Percentiles rank a stretch among this genome's conserved stretches.
These are phyloP conservation scores for Mola mola DNA, from an alignment of 2,113 vertebrate genomes.

Conservation along the genomic window DNA sequence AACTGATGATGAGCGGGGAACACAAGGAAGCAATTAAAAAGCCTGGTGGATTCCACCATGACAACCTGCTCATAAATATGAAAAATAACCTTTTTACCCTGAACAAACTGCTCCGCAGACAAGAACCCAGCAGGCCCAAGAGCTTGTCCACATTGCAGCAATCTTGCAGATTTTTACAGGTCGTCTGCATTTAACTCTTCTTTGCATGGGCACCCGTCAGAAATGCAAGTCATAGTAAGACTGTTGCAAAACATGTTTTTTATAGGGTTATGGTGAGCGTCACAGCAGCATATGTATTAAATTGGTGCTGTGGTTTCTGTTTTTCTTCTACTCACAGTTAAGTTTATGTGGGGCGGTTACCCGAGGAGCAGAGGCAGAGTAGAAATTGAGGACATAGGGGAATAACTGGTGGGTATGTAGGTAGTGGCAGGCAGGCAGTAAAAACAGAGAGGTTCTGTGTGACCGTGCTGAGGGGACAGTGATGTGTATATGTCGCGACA, in stretches of 20 bases:
- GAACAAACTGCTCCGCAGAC: constrained; percentile 31
- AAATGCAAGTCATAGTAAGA: constrained; percentile 41
- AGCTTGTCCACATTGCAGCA: background rate
- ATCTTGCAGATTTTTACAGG: constrained; percentile 31
- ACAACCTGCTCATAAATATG: constrained; percentile 60
- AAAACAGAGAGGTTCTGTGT: constrained; percentile 15
- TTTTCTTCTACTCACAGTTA: too few species aligned
- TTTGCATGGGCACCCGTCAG: constrained; percentile 31
- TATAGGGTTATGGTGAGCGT: too few species aligned
- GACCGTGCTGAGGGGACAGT: constrained; percentile 46
- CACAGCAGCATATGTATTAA: too few species aligned
- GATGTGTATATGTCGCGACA: constrained; percentile 76
- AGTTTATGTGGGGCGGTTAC: too few species aligned
- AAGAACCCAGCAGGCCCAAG: constrained; percentile 33
- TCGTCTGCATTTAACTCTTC: constrained; percentile 37
- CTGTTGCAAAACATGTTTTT: constrained; percentile 37
- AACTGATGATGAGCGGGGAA: constrained; percentile 49
- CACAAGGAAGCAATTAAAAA: constrained; percentile 54
- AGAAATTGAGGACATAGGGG: constrained; percentile 47
- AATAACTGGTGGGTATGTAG: constrained; percentile 46
- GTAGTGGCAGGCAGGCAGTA: constrained; percentile 49
- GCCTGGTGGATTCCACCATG: constrained; percentile 51
- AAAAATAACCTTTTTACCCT: constrained; percentile 50
- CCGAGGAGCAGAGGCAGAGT: constrained; percentile 37
- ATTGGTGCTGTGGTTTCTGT: constrained; percentile 24